phyloP scores from a whole-genome alignment of 2,888 invertebrate species.

The Cantharis lateralis region DNA sequence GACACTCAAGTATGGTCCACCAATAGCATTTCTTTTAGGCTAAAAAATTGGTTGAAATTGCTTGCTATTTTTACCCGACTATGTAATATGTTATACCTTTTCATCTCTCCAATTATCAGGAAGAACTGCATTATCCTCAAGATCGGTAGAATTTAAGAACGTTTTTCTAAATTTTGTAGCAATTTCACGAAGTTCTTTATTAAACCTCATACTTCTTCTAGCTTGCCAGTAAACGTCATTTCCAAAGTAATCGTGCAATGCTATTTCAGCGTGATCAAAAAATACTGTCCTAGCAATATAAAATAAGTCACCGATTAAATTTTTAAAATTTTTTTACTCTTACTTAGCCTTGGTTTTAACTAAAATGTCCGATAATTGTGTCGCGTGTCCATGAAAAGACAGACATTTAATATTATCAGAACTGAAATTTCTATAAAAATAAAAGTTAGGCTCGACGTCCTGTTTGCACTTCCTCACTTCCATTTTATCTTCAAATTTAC shows the following conservation, averaged over 20 bases:
- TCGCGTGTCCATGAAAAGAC: conserved; percentile 79
- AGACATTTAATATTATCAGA: conserved; percentile 73
- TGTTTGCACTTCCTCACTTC: conserved; percentile 63
- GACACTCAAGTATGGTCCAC: conserved; percentile 78
- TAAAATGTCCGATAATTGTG: conserved; percentile 67
- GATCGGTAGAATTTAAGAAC: conserved; percentile 67
- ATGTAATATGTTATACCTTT: too few species aligned
- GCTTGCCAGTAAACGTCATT: conserved; percentile 82
- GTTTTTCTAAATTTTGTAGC: conserved; percentile 70
- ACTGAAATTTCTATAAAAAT: conserved; percentile 73
- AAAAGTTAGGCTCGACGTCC: conserved; percentile 61
- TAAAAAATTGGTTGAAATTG: conserved; percentile 32
- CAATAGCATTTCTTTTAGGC: conserved; percentile 59
- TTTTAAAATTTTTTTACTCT: conserved; percentile 18
- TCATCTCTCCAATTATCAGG: conserved; percentile 67
- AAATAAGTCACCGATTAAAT: conserved; percentile 21
- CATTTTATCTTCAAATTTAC: conserved; percentile 83
- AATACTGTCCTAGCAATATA: conserved; percentile 62
- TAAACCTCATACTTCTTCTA: conserved; percentile 90
- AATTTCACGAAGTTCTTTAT: conserved; percentile 65
- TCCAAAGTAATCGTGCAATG: conserved; percentile 87
- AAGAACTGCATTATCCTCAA: conserved; percentile 62
- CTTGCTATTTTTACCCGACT: background rate
- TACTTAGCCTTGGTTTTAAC: conserved; percentile 56
- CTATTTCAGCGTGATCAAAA: conserved; percentile 83